Evolutionary conservation across 2,888 invertebrate species (phyloP), one percentile per base, ranked within the genome.

Genomic region (Stenchaetothrips biformis): DNA sequence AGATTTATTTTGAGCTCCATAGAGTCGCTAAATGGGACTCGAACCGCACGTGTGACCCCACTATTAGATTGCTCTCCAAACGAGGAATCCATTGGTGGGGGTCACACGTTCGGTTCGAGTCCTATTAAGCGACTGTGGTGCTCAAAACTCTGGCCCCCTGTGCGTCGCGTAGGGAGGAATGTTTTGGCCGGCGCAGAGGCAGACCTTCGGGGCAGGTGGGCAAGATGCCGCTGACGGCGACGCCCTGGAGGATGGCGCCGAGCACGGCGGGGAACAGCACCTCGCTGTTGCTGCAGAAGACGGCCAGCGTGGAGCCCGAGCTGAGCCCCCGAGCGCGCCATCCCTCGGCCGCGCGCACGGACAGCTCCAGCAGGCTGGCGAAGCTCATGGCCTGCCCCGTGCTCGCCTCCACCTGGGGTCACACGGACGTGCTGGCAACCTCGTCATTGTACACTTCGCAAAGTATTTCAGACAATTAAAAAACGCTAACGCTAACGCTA

Each of bases 241-340:
- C 67, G 21, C 67, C 67, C 11, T 74, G 25, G 67, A 74, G 25
- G 25, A 74, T 25, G 67, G 67, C 67, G 7, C 67, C 67, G 4
- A 74, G 67, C 21, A 74, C 67, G 67, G 67, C 67, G 9, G 67
- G 67, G 67, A 74, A 74, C 21, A 74, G 67, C 67, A 74, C 25
- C 67, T 74, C 67, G 25, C 67, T 74, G 67, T 74, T 74, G 25
- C 67, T 21, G 21, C 21, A 21, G 67, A 74, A 74, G 21, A 74
- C 25, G 21, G 67, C 25, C 9, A 74, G 67, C 21, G 25, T 74
- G 21, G 21, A 11, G n/a, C 67, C 67, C 21, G 25, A 8, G 67
- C 25, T 25, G 25, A 74, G 25, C 21, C 67, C 67, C 7, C 8
- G 21, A 9, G 67, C 67, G 8, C 67, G 21, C 67, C 67, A 74